phyloP scores from a whole-genome alignment of 2,113 vertebrate species.

The Struthidea cinerea region DNA sequence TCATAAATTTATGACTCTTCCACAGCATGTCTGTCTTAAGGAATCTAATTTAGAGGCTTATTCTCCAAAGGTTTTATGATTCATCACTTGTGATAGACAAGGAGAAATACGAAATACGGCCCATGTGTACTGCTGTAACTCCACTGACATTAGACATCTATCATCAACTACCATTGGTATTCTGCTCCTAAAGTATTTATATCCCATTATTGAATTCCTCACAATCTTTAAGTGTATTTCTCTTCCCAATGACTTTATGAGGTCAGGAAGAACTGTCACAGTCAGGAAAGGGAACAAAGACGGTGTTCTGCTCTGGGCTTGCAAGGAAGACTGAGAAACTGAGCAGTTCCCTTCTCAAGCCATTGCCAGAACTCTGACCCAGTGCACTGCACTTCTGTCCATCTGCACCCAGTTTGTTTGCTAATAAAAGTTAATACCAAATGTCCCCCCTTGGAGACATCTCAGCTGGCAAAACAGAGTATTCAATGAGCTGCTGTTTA shows the following conservation, averaged over 20 bases:
- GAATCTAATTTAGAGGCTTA: conserved; percentile 8
- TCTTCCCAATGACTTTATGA: background rate
- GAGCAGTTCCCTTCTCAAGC: background rate
- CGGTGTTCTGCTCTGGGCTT: background rate
- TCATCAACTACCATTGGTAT: background rate
- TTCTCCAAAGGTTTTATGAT: background rate
- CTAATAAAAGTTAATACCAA: background rate
- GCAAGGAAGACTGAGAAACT: background rate
- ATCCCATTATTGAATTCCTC: background rate
- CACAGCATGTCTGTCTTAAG: background rate
- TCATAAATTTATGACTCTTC: background rate
- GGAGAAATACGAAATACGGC: background rate
- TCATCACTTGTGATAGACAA: background rate
- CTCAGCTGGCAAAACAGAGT: background rate
- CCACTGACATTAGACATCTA: background rate
- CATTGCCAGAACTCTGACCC: background rate
- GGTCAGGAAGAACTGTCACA: background rate
- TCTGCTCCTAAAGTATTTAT: background rate
- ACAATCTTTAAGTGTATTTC: background rate
- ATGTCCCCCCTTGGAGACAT: background rate
- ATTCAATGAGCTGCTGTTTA: background rate
- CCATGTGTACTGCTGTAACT: background rate
- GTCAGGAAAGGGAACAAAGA: background rate
- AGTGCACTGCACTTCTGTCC: background rate
- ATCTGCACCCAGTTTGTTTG: background rate